Base-by-base conservation (phyloP, 2,113 vertebrate species). In the Tringa solitaria region DNA sequence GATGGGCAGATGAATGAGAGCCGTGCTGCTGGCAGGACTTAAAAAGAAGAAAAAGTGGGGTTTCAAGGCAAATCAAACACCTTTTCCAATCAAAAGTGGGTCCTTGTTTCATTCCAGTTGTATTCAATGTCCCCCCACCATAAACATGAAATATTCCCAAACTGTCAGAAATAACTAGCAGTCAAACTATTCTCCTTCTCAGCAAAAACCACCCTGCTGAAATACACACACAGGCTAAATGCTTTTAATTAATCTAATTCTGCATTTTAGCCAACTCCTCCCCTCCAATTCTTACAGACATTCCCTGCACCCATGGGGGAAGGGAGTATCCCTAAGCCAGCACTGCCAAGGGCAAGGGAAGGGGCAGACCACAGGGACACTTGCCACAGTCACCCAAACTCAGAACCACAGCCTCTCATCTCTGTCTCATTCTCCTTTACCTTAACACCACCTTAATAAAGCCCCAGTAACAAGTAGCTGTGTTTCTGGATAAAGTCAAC, bases 391-490 rank as follows among this genome's bases (percentile, higher is more conserved):
- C 57, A 23, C 50, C 46, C 56, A 24, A 35, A 70, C n/a, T 39
- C 89, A 57, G 72, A 63, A 56, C 2, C 56, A 17, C 24, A 30
- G 12, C 39, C 21, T 53, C 28, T 30, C 41, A 35, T 32, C 54
- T 3, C 27, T 12, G 2, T 23, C 43, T 60, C 83, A 61, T 30
- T 30, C 54, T 59, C 46, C 41, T 39, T 39, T 53, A 60, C 56
- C 33, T n/a, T 3, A 1, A 4, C 61, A 84, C 1, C 43, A 7
- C 60, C 85, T 39, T 8, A 53, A 3, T 1, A 46, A 16, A 1
- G 0, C 41, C 1, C 0, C 57, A 39, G 35, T 5, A 37, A 32
- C 2, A 0, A 39, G 28, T 8, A 26, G 75, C 22, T 20, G 19
- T 3, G 10, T 23, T 41, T 65, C 54, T 16, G 73, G 53, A 32